Evolutionary conservation across 2,797 vertebrate genomes (phyloP).

Genomic region (Coendou prehensilis): DNA sequence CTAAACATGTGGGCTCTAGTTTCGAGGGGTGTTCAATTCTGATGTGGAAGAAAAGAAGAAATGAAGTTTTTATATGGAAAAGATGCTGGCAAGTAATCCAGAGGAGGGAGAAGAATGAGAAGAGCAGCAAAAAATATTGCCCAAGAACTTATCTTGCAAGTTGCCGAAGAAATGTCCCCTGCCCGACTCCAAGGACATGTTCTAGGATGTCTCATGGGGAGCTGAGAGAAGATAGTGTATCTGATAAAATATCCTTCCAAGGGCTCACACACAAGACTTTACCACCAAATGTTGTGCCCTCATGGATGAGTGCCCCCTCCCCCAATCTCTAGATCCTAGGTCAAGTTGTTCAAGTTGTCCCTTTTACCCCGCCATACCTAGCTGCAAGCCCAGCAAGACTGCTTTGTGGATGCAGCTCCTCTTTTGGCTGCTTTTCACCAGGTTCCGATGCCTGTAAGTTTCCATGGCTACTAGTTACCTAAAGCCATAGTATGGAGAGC

Average conservation of each 20-base stretch:
- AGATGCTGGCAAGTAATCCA: not conserved
- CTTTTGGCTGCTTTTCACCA: not conserved
- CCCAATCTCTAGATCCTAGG: not conserved
- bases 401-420: not conserved
- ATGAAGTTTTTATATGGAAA: conserved; percentile 33
- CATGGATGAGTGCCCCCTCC: not conserved
- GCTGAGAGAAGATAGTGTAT: not conserved
- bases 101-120: not conserved
- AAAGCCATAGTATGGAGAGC: not conserved
- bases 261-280: not conserved
- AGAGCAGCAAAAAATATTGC: not conserved
- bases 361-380: not conserved
- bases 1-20: not conserved
- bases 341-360: not conserved
- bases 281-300: not conserved
- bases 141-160: not conserved
- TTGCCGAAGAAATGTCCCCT: not conserved
- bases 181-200: not conserved
- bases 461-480: not conserved
- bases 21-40: conserved; percentile 55
- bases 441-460: not conserved
- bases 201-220: not conserved
- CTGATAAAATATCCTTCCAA: not conserved
- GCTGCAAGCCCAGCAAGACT: not conserved
- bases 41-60: conserved; percentile 45